Evolutionary conservation across 2,888 invertebrate species (phyloP), one percentile per base, ranked within the genome.

Genomic region (Carterocephalus palaemon): DNA sequence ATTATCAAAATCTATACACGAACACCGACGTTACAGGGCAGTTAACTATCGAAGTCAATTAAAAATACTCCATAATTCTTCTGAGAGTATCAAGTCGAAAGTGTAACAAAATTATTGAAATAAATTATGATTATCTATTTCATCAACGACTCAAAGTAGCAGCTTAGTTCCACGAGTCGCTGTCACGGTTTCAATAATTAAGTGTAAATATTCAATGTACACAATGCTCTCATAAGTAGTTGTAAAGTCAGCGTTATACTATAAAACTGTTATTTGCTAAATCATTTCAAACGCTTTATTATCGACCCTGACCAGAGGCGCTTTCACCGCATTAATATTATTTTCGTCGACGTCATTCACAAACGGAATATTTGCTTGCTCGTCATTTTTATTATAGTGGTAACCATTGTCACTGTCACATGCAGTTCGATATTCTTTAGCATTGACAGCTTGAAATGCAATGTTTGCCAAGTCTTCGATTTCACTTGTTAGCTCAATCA

Each of bases 381-480:
- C 34, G 34, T 34, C 33, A 15, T 15, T 43, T 43, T 36, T 36
- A 29, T 29, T 28, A 15, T 13, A 42, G 15, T 43, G 20, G 33
- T 42, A 28, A 28, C 15, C 28, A 34, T 34, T 28, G 29, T 31
- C 31, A 39, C 22, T 39, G 39, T 42, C 42, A 42, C 29, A 40
- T 28, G 33, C 42, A 42, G 28, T 43, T 36, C 29, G 33, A 43
- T 43, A 29, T 36, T 43, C 43, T 12, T 41, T 33, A 29, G 36
- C 16, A 22, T 20, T 42, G 33, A 28, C 42, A 36, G 10, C 12
- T 43, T 4, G 28, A 36, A 32, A 23, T 40, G 39, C 8, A 9
- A 34, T 34, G 26, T 28, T 36, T 36, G 43, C 36, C 28, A 28
- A 34, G 28, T 22, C 43, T 36, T 36, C 43, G 22, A n/a, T 28